phyloP scores from a whole-genome alignment of 2,888 invertebrate species.

The Rhamphomyia laevipes region DNA sequence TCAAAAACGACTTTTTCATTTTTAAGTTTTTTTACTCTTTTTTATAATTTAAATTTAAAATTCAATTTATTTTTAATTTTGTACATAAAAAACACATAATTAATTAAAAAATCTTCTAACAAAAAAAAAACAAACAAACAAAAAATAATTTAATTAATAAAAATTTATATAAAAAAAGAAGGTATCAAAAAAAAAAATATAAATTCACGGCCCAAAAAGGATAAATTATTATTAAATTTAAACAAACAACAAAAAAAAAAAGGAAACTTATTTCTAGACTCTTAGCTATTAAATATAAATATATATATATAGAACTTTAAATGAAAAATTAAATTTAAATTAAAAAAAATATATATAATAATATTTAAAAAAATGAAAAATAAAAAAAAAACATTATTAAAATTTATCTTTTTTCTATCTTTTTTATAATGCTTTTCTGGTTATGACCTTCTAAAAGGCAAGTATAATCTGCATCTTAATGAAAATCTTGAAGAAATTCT shows the following conservation, averaged over 20 bases:
- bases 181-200: background rate
- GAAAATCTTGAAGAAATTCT: no score
- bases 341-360: background rate
- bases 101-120: no score
- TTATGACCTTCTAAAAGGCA: no score
- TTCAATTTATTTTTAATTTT: background rate
- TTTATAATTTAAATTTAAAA: background rate
- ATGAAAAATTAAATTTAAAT: conserved; percentile 1
- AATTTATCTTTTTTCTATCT: no score
- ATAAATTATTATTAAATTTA: background rate
- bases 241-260: background rate
- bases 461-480: no score
- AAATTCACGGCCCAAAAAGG: conserved; percentile 1
- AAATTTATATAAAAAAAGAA: background rate
- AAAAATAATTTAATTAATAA: background rate
- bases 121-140: no score
- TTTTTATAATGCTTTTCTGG: no score
- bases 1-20: background rate
- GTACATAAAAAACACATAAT: background rate
- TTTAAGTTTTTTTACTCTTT: background rate
- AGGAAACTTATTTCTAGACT: background rate
- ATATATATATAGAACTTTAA: conserved; percentile 1
- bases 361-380: background rate
- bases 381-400: background rate
- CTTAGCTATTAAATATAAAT: background rate